A percentile compares a stretch with the other conserved stretches of the same genome.
These are phyloP conservation scores for Neoaliturus tenellus DNA, from an alignment of 2,888 invertebrate species.

Conservation along the genomic window DNA sequence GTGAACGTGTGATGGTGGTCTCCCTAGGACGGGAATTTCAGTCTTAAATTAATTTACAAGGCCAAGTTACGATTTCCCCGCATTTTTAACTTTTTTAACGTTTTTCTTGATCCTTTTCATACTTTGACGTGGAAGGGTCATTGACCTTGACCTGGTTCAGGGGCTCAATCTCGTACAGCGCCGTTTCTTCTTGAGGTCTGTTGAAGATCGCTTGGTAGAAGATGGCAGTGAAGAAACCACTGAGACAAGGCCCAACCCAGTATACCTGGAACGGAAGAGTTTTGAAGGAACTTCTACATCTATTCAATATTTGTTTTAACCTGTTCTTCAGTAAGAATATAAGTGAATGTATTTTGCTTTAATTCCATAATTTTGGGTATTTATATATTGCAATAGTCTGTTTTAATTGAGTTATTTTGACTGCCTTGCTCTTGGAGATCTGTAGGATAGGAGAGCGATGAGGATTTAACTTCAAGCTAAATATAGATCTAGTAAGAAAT, in stretches of 20 bases:
- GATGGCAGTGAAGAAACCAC: constrained; percentile 71
- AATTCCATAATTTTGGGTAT: too few species aligned
- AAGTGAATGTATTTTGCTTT: too few species aligned
- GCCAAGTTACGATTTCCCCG: neutral
- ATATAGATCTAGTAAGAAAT: too few species aligned
- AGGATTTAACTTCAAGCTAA: too few species aligned
- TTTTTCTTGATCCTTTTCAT: neutral
- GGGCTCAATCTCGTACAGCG: constrained; percentile 19
- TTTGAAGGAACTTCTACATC: too few species aligned
- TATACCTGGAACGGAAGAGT: constrained; percentile 75
- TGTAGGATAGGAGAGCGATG: too few species aligned
- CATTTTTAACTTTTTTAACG: neutral
- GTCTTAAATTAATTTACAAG: constrained; percentile 3
- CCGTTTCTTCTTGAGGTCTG: neutral
- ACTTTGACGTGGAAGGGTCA: neutral
- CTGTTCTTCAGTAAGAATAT: too few species aligned
- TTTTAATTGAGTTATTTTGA: too few species aligned
- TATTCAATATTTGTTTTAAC: too few species aligned
- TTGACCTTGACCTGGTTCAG: constrained; percentile 34
- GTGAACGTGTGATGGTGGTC: too few species aligned
- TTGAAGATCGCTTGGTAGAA: constrained; percentile 70
- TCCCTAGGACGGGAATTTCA: constrained; percentile 8
- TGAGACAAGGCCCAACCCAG: constrained; percentile 80
- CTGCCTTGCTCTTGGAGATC: too few species aligned
- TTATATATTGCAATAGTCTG: too few species aligned